Evolutionary conservation across 2,113 vertebrate genomes (phyloP), one percentile per base, ranked within the genome.

Genomic region (Macaca fascicularis): DNA sequence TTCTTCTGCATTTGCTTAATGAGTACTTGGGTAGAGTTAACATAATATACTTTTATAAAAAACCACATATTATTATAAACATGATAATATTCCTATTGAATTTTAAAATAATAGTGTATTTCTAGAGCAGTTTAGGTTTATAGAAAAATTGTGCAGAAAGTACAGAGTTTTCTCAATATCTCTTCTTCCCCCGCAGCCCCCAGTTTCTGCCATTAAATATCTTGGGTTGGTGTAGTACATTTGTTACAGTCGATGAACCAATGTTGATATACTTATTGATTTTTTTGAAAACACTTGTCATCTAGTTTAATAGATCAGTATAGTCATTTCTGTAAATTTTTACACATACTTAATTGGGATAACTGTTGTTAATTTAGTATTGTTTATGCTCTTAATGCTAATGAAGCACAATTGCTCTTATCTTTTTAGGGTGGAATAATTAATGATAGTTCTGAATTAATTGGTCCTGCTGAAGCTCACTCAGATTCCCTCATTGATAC

Each of bases 391-490:
- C 32, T 84, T 59, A 59, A 48, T 94, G 75, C 95, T 25, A n/a
- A n/a, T 72, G 80, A 90, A 88, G 59, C 13, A 35, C 38, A 59
- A 32, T 43, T 83, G 50, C 16, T 92, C 25, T 95, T 91, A 78
- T 93, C 50, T 96, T 97, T 98, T 79, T 97, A 99, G 99, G 99
- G 99, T 97, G 99, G 99, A 80, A 99, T 99, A 85, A 98, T 99
- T n/a, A 99, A 99, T 10, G 99, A 99, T 98, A 99, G 99, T 13
- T 99, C 99, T 23, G 99, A 99, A 94, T 98, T 99, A 98, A 99
- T 99, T 67, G 99, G 99, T 70, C 99, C 99, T 55, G 99, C 99
- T 35, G 99, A 99, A 93, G 99, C 99, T 20, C 98, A 99, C 80
- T 98, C 98, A 0, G 99, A 99, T 87, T 99, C 99, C 82, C 97